Conservation (phyloP, 2,888 invertebrate genomes). For the Amitus sp. region DNA sequence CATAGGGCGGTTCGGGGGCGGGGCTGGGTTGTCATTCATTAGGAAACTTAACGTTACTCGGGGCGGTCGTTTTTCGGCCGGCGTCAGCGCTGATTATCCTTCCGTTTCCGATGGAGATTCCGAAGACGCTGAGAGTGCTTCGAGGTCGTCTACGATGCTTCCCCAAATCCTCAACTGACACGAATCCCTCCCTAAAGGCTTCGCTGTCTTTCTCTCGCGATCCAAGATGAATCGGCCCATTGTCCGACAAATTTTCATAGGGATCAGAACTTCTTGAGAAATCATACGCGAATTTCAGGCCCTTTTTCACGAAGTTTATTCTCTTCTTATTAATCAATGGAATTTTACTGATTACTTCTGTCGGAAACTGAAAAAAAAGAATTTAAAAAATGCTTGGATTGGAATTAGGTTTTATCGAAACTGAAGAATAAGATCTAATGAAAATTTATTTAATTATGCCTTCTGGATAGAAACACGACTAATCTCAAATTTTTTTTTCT, state of each 20-base stretch:
- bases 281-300: no score
- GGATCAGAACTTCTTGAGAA: background rate
- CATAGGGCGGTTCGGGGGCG: no score
- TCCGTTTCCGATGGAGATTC: constrained; percentile 16
- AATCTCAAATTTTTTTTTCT: no score
- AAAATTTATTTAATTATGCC: no score
- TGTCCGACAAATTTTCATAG: background rate
- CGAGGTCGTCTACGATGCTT: constrained; percentile 16
- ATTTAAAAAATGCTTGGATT: no score
- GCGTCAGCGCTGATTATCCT: constrained; percentile 31
- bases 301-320: no score
- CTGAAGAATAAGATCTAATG: no score
- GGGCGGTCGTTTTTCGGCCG: constrained; percentile 20
- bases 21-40: constrained; percentile 30
- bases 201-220: constrained; percentile 3
- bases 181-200: background rate
- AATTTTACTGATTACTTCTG: no score
- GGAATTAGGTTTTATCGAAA: no score
- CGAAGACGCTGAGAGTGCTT: constrained; percentile 7
- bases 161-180: constrained; percentile 24
- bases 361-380: no score
- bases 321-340: no score
- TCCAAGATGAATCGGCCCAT: constrained; percentile 1
- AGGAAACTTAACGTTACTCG: constrained; percentile 42
- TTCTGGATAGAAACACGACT: no score